Conservation (phyloP, 1,140 invertebrate species). For the Camponotus floridanus region DNA sequence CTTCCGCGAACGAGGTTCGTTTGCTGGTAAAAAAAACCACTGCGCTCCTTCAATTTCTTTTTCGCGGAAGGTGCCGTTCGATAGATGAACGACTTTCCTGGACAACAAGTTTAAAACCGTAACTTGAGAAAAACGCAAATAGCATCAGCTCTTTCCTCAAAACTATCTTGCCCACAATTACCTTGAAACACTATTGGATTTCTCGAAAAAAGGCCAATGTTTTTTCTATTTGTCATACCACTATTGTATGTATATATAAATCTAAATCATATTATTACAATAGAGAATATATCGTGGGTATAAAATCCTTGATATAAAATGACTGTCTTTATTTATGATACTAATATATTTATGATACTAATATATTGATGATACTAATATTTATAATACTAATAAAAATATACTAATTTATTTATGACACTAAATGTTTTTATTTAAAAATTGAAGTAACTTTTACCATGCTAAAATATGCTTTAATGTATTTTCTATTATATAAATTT, state of each 20-base stretch:
- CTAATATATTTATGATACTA: too few species aligned
- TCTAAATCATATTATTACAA: not conserved
- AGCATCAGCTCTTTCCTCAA: not conserved
- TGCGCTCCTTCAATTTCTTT: slow-evolving; percentile 49
- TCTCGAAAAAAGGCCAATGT: not conserved
- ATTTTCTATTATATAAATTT: slow-evolving; percentile 3
- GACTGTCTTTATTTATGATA: not conserved
- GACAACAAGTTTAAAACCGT: slow-evolving; percentile 31
- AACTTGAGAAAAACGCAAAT: slow-evolving; percentile 13
- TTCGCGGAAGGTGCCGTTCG: slow-evolving; percentile 53
- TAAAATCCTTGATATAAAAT: too few species aligned
- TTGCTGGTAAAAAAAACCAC: slow-evolving; percentile 19
- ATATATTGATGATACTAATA: not conserved
- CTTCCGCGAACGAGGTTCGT: slow-evolving; percentile 36
- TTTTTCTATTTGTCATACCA: not conserved
- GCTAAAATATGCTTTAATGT: not conserved
- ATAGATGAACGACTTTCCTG: slow-evolving; percentile 48
- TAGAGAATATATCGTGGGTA: too few species aligned
- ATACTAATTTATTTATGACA: not conserved
- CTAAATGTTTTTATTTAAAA: not conserved
- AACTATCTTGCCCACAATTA: slow-evolving; percentile 38
- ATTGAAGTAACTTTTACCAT: not conserved
- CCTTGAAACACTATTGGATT: slow-evolving; percentile 2
- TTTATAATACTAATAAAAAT: too few species aligned
- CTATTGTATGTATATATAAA: not conserved